These are phyloP conservation scores for Aldabrachelys gigantea DNA, from an alignment of 2,113 vertebrate genomes.

Conservation along the genomic window DNA sequence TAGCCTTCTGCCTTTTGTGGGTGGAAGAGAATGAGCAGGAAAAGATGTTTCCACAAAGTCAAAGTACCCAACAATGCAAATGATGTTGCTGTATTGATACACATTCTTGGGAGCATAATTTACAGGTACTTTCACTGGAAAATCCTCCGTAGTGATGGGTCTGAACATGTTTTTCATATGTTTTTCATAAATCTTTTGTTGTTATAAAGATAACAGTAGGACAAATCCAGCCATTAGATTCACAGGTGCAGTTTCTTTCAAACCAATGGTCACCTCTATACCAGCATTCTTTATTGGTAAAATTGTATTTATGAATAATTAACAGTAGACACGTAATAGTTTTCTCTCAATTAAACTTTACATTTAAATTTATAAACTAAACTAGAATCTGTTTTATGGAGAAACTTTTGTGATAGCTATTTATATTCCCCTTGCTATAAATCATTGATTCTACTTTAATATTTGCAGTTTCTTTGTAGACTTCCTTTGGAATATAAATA, in stretches of 20 bases:
- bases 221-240: not conserved
- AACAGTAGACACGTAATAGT: not conserved
- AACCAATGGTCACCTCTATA: not conserved
- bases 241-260: not conserved
- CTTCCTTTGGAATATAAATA: conserved; percentile 10
- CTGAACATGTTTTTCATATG: not conserved
- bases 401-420: not conserved
- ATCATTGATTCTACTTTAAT: not conserved
- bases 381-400: not conserved
- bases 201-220: not conserved
- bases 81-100: not conserved
- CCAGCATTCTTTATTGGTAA: not conserved
- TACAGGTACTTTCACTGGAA: not conserved
- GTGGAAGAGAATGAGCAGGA: not conserved
- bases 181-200: not conserved
- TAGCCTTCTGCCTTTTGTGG: conserved; percentile 9
- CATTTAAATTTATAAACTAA: not conserved
- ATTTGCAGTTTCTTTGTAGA: not conserved
- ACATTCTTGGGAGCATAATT: rapidly evolving
- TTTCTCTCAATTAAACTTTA: conserved; percentile 25
- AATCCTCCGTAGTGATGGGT: not conserved
- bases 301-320: conserved; percentile 10
- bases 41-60: not conserved
- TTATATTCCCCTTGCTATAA: not conserved
- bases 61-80: not conserved